These are phyloP conservation scores for Orientallactaga bullata DNA, from an alignment of 2,113 vertebrate genomes.

Conservation along the genomic window DNA sequence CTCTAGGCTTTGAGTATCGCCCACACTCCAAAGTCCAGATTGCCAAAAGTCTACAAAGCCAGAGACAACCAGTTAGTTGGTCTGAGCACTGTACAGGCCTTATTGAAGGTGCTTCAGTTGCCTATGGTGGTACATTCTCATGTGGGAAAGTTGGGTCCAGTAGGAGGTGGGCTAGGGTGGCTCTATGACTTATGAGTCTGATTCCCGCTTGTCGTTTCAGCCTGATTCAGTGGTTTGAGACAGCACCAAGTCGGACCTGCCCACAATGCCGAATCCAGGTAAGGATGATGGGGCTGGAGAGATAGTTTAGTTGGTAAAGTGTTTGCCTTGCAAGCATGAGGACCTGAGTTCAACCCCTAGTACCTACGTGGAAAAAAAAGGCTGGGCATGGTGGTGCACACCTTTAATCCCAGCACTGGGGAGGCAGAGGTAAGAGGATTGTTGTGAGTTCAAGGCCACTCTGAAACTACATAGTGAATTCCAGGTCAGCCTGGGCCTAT, in stretches of 20 bases:
- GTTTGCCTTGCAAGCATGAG: too few species aligned
- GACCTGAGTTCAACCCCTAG: too few species aligned
- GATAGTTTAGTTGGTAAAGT: too few species aligned
- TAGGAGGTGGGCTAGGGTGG: background rate
- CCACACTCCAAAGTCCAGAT: background rate
- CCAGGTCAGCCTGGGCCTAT: too few species aligned
- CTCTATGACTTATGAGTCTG: background rate
- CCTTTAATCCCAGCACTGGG: too few species aligned
- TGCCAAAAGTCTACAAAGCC: background rate
- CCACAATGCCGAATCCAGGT: conserved; percentile 97
- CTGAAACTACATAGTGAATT: too few species aligned
- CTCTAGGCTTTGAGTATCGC: conserved; percentile 34
- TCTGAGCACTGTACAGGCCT: background rate
- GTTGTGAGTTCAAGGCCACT: too few species aligned
- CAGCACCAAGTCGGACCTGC: conserved; percentile 95
- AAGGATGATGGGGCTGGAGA: background rate
- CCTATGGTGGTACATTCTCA: background rate
- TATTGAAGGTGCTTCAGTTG: background rate
- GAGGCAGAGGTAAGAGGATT: too few species aligned
- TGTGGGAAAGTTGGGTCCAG: background rate
- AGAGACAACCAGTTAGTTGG: background rate
- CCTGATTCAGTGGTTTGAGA: conserved; percentile 96
- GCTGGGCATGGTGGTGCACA: too few species aligned
- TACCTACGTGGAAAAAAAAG: too few species aligned
- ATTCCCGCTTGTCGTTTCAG: conserved; percentile 83